phyloP scores from a whole-genome alignment of 2,797 vertebrate species.

The Anableps anableps region DNA sequence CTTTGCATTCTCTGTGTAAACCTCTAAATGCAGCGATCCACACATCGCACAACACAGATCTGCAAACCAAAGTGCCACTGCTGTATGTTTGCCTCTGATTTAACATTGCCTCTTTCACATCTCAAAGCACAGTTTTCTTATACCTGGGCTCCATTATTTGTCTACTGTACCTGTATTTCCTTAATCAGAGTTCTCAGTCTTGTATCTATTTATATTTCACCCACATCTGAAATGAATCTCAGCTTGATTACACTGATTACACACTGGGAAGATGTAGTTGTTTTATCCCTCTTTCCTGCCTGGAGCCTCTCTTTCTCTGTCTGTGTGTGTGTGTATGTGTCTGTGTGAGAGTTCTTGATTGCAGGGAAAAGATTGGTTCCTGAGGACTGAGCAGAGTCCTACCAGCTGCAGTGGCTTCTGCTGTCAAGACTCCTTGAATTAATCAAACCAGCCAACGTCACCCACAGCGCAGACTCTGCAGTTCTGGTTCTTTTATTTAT shows the following conservation, averaged over 20 bases:
- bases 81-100: neutral
- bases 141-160: neutral
- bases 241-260: neutral
- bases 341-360: constrained; percentile 1
- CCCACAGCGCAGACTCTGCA: neutral
- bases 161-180: neutral
- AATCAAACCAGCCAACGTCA: neutral
- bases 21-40: neutral
- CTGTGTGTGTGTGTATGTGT: neutral
- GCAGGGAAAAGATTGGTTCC: constrained; percentile 1
- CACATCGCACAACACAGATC: neutral
- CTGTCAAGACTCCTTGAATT: neutral
- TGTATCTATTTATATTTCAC: neutral
- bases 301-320: neutral
- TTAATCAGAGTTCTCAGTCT: neutral
- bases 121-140: neutral
- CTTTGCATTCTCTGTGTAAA: no score
- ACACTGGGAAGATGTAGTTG: neutral
- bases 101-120: neutral
- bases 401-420: neutral
- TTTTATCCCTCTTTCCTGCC: neutral
- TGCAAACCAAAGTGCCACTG: neutral
- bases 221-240: neutral
- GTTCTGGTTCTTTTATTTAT: neutral
- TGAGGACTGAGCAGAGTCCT: neutral